Evolutionary conservation across 23 tunicate species (phyloP), one percentile per base, ranked within the genome.

Genomic region (Trididemnum nubilum): DNA sequence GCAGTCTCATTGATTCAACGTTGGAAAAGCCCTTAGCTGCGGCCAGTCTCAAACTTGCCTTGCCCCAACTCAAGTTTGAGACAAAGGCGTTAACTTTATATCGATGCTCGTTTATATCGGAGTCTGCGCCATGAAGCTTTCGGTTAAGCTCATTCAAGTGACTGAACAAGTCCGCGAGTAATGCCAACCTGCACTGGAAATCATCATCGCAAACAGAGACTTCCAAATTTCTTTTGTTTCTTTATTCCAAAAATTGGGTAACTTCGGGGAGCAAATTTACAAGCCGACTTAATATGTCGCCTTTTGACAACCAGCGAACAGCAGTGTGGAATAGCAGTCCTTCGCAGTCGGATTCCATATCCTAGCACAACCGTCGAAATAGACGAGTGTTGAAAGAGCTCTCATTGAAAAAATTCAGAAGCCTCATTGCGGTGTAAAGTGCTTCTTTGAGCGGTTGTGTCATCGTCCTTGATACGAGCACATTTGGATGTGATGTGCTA

Each of bases 61-160:
- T 28, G 69, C 69, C 69, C 19, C 69, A 63, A 63, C 27, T 63
- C 24, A 63, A 63, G 69, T 63, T 63, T 63, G 69, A 63, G 69
- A 63, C 69, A 28, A 63, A 63, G 69, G 69, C 69, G 69, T 63
- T 63, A 24, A 23, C 69, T 63, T 63, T 63, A 28, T 63, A 24
- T 63, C 69, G 69, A 63, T 63, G 69, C 69, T 28, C 69, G 69
- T 15, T 63, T 63, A 63, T 63, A 63, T 63, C 27, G 69, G 69
- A 63, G 69, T 63, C 69, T 28, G 69, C 69, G 69, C 69, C 69
- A 24, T 63, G 69, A 4, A 63, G 69, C 69, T 63, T 63, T 24
- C 69, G 28, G 69, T 63, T 63, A 63, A 63, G 69, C 69, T 63
- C 69, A 63, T 63, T 63, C 69, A 63, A 28, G 69, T 63, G 69